Conservation (phyloP, 2,888 invertebrate species). For the Auanema freiburgensis region DNA sequence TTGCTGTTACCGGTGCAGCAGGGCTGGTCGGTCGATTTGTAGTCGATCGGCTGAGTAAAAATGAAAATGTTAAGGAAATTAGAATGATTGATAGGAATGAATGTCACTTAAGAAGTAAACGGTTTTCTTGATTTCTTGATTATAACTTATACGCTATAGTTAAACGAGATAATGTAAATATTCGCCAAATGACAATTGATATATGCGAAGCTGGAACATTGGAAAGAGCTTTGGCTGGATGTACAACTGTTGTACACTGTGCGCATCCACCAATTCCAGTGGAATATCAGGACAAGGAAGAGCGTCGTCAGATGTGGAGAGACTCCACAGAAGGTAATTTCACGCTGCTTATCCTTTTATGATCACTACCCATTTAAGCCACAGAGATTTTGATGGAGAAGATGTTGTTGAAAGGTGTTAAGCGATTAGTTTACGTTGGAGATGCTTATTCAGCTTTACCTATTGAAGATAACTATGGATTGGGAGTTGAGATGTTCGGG, state of each 20-base stretch:
- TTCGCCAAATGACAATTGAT: conserved; percentile 26
- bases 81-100: conserved; percentile 46
- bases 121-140: conserved; percentile 3
- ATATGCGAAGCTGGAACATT: conserved; percentile 31
- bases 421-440: conserved; percentile 52
- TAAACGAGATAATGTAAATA: conserved; percentile 16
- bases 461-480: conserved; percentile 58
- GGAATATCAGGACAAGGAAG: conserved; percentile 25
- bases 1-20: conserved; percentile 57
- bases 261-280: conserved; percentile 36
- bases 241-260: conserved; percentile 43
- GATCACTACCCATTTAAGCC: no score
- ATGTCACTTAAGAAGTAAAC: conserved; percentile 4
- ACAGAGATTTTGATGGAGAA: conserved; percentile 51
- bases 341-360: no score
- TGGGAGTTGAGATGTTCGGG: conserved; percentile 51
- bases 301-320: conserved; percentile 37
- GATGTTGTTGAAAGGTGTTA: conserved; percentile 38
- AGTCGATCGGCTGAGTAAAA: conserved; percentile 46
- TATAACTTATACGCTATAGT: conserved; percentile 13
- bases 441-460: conserved; percentile 59
- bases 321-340: conserved; percentile 34
- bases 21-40: conserved; percentile 55
- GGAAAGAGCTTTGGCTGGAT: conserved; percentile 40
- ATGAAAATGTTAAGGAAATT: conserved; percentile 47